phyloP scores from a whole-genome alignment of 2,888 invertebrate genomes.

The Pilophorus perplexus region DNA sequence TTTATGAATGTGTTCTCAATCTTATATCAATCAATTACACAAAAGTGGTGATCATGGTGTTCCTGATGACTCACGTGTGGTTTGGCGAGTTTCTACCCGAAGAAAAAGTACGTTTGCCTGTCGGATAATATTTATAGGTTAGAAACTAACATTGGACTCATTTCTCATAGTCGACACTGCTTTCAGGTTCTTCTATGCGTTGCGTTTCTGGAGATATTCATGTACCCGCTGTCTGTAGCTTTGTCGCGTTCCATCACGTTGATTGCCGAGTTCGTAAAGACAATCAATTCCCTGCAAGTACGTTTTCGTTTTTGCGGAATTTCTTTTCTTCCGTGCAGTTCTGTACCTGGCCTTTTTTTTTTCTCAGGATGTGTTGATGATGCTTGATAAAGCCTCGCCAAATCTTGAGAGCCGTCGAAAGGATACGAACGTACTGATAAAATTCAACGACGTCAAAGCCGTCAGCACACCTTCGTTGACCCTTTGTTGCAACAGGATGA shows the following conservation, averaged over 20 bases:
- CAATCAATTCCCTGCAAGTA: slow-evolving; percentile 24
- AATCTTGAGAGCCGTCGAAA: slow-evolving; percentile 1
- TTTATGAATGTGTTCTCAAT: slow-evolving; percentile 14
- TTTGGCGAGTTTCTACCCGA: slow-evolving; percentile 19
- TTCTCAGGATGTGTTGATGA: slow-evolving; percentile 30
- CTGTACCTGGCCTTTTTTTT: not conserved
- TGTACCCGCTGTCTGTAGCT: slow-evolving; percentile 23
- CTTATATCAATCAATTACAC: slow-evolving; percentile 19
- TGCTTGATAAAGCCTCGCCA: slow-evolving; percentile 22
- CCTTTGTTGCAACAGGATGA: not conserved
- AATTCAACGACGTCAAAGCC: slow-evolving; percentile 3
- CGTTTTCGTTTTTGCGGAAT: not conserved
- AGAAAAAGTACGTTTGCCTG: slow-evolving; percentile 11
- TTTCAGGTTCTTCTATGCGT: slow-evolving; percentile 23
- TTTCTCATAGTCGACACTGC: too few species aligned
- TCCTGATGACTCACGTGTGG: slow-evolving; percentile 4
- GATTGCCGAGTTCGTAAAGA: slow-evolving; percentile 20
- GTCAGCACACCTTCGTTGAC: not conserved
- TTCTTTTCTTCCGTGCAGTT: too few species aligned
- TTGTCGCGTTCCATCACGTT: slow-evolving; percentile 29
- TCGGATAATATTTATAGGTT: not conserved
- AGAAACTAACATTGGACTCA: not conserved
- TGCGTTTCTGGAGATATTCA: slow-evolving; percentile 23
- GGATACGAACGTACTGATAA: slow-evolving; percentile 1
- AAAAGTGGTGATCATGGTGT: slow-evolving; percentile 12